Evolutionary conservation across 1,140 invertebrate genomes (phyloP).

Genomic region (honey bee (Apis mellifera)): Amel_HAv3.1 CM009931.2:27350501-27351000

Average conservation of each 20-base stretch:
- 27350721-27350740: conserved; percentile 21
- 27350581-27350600: too few relatives aligned
- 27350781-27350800: background rate
- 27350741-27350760: background rate
- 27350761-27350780: conserved; percentile 1
- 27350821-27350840: background rate
- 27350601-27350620: too few relatives aligned
- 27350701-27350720: conserved; percentile 12
- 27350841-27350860: too few relatives aligned
- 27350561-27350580: too few relatives aligned
- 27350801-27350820: background rate
- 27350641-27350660: conserved; percentile 58
- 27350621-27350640: too few relatives aligned
- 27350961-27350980: too few relatives aligned
- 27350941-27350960: background rate
- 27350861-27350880: too few relatives aligned
- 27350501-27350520: too few relatives aligned
- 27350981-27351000: too few relatives aligned
- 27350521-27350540: too few relatives aligned
- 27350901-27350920: background rate
- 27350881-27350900: background rate
- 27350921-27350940: background rate
- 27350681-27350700: conserved; percentile 68
- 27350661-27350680: conserved; percentile 66
- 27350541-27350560: background rate